These are phyloP conservation scores for Eubasilissa regina DNA, from an alignment of 1,140 invertebrate genomes.

Conservation along the genomic window DNA sequence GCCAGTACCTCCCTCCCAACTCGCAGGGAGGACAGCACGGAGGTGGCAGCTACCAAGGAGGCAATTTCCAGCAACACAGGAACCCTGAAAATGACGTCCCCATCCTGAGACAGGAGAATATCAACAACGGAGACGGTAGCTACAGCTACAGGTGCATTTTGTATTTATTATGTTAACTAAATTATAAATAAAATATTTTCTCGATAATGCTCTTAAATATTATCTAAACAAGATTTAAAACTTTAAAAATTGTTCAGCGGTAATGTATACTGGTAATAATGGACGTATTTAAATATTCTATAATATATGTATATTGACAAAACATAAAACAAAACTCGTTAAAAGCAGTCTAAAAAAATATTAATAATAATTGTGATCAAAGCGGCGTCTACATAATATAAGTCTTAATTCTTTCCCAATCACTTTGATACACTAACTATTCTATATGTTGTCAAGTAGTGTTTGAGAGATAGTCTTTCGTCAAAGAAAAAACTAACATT, in stretches of 20 bases:
- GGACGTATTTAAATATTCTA: no score
- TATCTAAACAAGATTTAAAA: background rate
- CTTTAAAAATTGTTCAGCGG: background rate
- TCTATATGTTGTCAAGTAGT: no score
- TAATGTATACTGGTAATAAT: no score
- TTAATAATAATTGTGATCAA: no score
- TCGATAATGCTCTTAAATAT: background rate
- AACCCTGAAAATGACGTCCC: slow-evolving; percentile 49
- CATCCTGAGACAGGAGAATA: slow-evolving; percentile 59
- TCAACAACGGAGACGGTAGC: slow-evolving; percentile 63
- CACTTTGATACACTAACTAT: no score
- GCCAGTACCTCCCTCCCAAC: slow-evolving; percentile 38
- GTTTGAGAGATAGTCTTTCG: no score
- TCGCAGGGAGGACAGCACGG: background rate
- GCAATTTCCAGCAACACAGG: background rate
- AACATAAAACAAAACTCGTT: no score
- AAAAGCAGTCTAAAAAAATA: no score
- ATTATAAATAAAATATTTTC: background rate
- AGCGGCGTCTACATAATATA: no score
- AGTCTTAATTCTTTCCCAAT: no score
- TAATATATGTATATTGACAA: background rate
- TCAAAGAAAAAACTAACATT: no score
- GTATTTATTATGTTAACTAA: background rate
- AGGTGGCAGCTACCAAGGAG: background rate
- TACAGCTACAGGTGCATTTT: slow-evolving; percentile 60